Base-by-base conservation (phyloP, 2,888 invertebrate species). In the Sminthurides aquaticus region DNA sequence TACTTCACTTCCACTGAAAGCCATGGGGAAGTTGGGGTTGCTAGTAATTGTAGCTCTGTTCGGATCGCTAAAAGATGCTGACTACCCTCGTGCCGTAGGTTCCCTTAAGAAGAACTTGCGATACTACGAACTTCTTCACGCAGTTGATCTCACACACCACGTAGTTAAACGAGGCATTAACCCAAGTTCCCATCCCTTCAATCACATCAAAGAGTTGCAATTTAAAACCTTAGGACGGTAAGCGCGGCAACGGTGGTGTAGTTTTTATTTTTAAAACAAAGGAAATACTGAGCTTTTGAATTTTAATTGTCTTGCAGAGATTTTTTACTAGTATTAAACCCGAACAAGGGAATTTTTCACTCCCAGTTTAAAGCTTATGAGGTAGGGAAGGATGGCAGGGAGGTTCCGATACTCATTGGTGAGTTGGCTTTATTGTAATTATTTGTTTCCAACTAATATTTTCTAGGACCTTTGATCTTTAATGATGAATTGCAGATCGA, bases 311-410 rank as follows among this genome's bases (percentile, higher is more conserved):
- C 64, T 75, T 75, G 5, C 75, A 88, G 87, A 76, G 85, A 90
- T 75, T 93, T 94, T 77, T 84, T 91, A 66, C 80, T 94, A 62
- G 90, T 93, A 75, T 80, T 94, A 54, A 89, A 90, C 76, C 93
- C 92, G 0, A 88, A 89, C 76, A 86, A 84, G 74, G 89, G 89
- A 70, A 89, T 94, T 3, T 80, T 94, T 68, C 91, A 94, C 80
- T 88, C 91, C 1, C 90, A 92, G 77, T 94, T 94, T 77, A 89
- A 90, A 79, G 93, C 92, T 1, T 91, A 88, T 78, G 82, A 87
- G 70, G 87, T 93, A 5, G 90, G 91, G 80, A 88, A 86, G 0
- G 86, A 90, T 68, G 73, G 73, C 2, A 59, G 67, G 20, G 74
- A 74, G 62, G 60, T 66, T 34, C 72, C 72, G 11, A 72, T 74